Base-by-base conservation (phyloP, 1,140 invertebrate species). In the Drosophila subpulchrella region DNA sequence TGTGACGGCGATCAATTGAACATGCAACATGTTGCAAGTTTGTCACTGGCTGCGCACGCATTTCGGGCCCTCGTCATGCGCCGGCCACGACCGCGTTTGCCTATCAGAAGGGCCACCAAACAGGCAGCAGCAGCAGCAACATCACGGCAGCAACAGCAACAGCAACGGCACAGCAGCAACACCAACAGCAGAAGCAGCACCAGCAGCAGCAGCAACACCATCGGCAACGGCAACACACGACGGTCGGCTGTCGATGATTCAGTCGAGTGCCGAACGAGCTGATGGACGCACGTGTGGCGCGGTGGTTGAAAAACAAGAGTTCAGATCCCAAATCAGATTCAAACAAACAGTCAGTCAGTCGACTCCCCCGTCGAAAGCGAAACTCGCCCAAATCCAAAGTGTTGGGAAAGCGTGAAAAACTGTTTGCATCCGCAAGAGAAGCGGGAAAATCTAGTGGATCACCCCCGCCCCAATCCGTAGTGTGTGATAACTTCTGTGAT, bases 261-360 rank as follows among this genome's bases (percentile, higher is more conserved):
- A 86, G 83, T 86, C 84, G 83, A 89, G 76, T 89, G 55, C 84
- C 83, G 83, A 86, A 77, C 84, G 83, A 88, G 83, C 84, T 83
- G 75, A 63, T 59, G 42, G 61, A 76, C 84, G 80, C 83, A 86
- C 83, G 80, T 83, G 84, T 79, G 72, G 65, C 75, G 59, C 83
- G 84, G 51, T 71, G 79, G 71, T 66, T 44, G 38, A 60, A 67
- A 54, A 44, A 2, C 6, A 4, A 48, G 7, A n/a, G 8, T 24
- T 15, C 36, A 53, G 27, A 60, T 38, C 44, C 30, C 8, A 38
- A 15, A 32, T 66, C n/a, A 24, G 38, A 66, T 38, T 62, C 20
- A 27, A 17, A 12, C 12, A 48, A 32, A 32, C 30, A 8, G 6
- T 34, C 32, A 34, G 39, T 39, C 38, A 39, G 38, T 13, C 44